phyloP scores from a whole-genome alignment of 2,113 vertebrate species.

The Baryphthengus martii region DNA sequence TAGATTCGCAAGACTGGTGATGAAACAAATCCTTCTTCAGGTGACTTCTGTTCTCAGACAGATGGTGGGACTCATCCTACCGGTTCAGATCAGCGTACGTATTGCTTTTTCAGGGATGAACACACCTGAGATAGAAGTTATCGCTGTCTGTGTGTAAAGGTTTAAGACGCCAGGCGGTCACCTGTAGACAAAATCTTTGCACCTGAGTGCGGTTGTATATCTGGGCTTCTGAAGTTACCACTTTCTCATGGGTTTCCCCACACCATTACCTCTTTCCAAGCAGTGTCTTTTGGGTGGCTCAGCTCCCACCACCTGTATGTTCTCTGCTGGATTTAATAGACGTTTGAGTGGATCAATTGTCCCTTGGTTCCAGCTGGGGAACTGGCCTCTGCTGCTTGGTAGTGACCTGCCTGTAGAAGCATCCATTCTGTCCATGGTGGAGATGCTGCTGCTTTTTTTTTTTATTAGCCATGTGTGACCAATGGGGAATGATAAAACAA shows the following conservation, averaged over 20 bases:
- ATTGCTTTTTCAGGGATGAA: not conserved
- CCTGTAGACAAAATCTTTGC: not conserved
- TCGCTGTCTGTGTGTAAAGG: not conserved
- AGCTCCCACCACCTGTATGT: not conserved
- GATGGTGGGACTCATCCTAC: not conserved
- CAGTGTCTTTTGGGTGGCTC: not conserved
- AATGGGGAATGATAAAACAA: not conserved
- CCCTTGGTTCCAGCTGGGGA: not conserved
- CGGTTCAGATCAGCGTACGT: not conserved
- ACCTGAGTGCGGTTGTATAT: not conserved
- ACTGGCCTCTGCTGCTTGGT: not conserved
- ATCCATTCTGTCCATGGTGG: not conserved
- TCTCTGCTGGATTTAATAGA: not conserved
- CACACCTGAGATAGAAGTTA: not conserved
- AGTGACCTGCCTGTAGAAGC: not conserved
- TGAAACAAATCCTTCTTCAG: not conserved
- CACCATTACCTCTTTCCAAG: not conserved
- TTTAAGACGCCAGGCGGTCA: fast-evolving
- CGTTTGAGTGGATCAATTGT: not conserved
- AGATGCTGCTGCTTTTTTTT: not conserved
- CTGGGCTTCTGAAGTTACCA: not conserved
- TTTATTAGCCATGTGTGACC: not conserved
- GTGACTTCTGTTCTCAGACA: not conserved
- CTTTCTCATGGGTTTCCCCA: not conserved
- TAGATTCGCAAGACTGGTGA: fast-evolving